Conservation (phyloP, 2,797 vertebrate species). For the Aulostomus chinensis region DNA sequence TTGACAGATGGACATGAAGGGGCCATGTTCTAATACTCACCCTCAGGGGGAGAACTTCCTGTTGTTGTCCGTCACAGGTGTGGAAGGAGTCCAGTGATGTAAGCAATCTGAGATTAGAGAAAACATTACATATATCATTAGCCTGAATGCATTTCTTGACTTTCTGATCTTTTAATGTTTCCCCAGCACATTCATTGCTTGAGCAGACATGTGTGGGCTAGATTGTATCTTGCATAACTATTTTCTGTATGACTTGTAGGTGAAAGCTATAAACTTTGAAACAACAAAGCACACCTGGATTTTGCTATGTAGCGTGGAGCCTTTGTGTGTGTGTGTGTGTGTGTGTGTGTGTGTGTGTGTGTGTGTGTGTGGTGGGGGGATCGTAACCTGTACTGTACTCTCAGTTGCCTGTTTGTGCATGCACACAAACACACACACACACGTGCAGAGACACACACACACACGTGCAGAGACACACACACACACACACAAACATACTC, state of each 20-base stretch:
- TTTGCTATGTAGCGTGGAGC: slow-evolving; percentile 44
- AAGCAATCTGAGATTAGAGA: slow-evolving; percentile 67
- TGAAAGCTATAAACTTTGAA: slow-evolving; percentile 69
- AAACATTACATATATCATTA: slow-evolving; percentile 48
- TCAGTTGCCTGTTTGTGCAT: not conserved
- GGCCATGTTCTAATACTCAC: slow-evolving; percentile 63
- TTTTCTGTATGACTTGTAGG: slow-evolving; percentile 59
- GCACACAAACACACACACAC: not conserved
- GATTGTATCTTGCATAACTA: slow-evolving; percentile 58
- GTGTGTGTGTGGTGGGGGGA: too few relatives aligned
- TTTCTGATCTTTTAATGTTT: slow-evolving; percentile 1
- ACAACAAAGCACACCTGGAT: slow-evolving; percentile 78
- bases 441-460: slow-evolving; percentile 2
- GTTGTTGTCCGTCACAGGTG: slow-evolving; percentile 67
- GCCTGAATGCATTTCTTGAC: slow-evolving; percentile 24
- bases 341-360: too few relatives aligned
- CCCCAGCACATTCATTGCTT: slow-evolving; percentile 15
- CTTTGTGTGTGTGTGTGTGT: too few relatives aligned
- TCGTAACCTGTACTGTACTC: too few relatives aligned
- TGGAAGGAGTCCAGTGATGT: slow-evolving; percentile 60
- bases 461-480: not conserved
- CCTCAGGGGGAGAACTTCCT: slow-evolving; percentile 70
- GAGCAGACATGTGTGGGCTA: slow-evolving; percentile 61
- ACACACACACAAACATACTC: slow-evolving; percentile 12
- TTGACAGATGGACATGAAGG: slow-evolving; percentile 50